A percentile compares a stretch with the other conserved stretches of the same genome.
These are phyloP conservation scores for Archivesica marissinica DNA, from an alignment of 1,140 invertebrate genomes.

Conservation along the genomic window DNA sequence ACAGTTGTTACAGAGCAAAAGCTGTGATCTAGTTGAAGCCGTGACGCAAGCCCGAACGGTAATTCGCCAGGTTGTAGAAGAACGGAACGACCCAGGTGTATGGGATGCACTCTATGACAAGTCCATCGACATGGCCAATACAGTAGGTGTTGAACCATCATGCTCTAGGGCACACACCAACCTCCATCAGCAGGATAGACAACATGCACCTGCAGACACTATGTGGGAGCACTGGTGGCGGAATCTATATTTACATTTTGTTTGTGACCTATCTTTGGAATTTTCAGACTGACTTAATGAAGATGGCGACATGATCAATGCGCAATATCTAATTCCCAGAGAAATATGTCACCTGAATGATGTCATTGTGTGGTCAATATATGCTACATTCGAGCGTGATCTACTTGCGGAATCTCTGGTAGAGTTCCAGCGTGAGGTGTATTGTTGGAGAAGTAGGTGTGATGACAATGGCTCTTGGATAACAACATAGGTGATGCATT, in stretches of 20 bases:
- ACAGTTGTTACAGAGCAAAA: slow-evolving; percentile 14
- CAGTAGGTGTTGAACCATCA: background rate
- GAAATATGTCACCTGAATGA: too few relatives aligned
- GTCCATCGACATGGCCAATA: slow-evolving; percentile 6
- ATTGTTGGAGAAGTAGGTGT: too few relatives aligned
- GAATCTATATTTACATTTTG: background rate
- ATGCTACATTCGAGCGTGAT: too few relatives aligned
- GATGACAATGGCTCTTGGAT: too few relatives aligned
- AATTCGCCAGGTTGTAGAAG: background rate
- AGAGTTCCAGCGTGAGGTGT: too few relatives aligned
- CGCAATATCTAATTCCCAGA: too few relatives aligned
- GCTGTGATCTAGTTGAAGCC: slow-evolving; percentile 16
- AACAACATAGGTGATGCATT: too few relatives aligned
- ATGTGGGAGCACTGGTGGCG: background rate
- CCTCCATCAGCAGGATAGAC: background rate
- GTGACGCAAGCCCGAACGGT: background rate
- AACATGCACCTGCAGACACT: slow-evolving; percentile 13
- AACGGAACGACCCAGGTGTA: background rate
- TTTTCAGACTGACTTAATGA: background rate
- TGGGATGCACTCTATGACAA: slow-evolving; percentile 13
- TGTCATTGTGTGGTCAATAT: too few relatives aligned
- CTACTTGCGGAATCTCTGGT: too few relatives aligned
- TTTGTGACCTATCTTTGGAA: background rate
- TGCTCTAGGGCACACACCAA: background rate
- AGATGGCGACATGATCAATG: too few relatives aligned